Evolutionary conservation across 2,797 vertebrate genomes (phyloP), one percentile per base, ranked within the genome.

Genomic region (Lepus townsendii): DNA sequence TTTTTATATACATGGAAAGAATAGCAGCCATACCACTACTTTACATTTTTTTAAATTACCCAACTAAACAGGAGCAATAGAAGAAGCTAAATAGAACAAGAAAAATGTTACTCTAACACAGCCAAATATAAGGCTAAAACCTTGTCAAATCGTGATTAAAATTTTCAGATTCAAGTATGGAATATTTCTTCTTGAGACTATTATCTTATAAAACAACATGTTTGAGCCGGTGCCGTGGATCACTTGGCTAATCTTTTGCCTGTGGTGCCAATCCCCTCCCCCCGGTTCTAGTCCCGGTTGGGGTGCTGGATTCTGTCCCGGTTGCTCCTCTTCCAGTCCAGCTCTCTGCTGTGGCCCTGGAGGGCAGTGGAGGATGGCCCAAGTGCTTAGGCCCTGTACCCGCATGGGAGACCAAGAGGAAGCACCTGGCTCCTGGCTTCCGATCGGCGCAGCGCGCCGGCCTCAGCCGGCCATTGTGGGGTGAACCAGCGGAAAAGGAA

Each of bases 81-180:
- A 91, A 87, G n/a, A 91, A 87, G 24, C 7, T 76, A 92, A 94
- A 65, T 20, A 42, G 24, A 79, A 2, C 3, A 83, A 84, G 2
- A 12, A 84, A 26, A 47, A 57, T 0, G 35, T 9, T 2, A 47
- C 6, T 30, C 19, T 47, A 75, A 60, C 22, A 62, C 66, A 66
- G 80, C 12, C 8, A 89, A 79, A 72, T n/a, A 60, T 86, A 57
- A 75, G 19, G 12, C 73, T 78, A 4, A 85, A 7, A 4, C 0
- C 17, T 83, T 71, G 5, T 38, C 35, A 76, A 26, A 12, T n/a
- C 10, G 7, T 30, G 12, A 65, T 65, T 66, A 60, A 71, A 77
- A 84, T 72, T 79, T 0, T 54, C 16, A 66, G 4, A 77, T 47
- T 77, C 20, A 90, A 38, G 19, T 22, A 7, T 0, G 69, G 5